phyloP scores from a whole-genome alignment of 2,113 vertebrate species.

The Xenopus borealis region DNA sequence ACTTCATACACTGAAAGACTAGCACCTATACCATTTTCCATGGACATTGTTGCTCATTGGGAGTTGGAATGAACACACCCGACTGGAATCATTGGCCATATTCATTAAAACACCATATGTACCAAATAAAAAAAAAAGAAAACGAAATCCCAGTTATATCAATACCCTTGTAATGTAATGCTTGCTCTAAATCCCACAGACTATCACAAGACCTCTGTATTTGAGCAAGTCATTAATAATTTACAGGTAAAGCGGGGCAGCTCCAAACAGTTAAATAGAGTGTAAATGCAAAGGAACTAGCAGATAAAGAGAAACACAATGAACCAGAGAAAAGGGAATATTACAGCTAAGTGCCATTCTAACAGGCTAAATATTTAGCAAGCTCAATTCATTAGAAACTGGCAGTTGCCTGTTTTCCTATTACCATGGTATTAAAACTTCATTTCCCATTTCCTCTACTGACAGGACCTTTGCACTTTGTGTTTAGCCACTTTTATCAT shows the following conservation, averaged over 20 bases:
- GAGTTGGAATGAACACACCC: too few relatives aligned
- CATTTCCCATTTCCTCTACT: conserved; percentile 10
- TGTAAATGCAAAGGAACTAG: conserved; percentile 32
- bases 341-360: conserved; percentile 35
- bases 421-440: conserved; percentile 22
- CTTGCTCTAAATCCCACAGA: conserved; percentile 14
- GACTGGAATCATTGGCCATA: background rate
- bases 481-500: background rate
- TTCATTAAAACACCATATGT: background rate
- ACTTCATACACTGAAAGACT: too few relatives aligned
- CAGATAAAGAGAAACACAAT: conserved; percentile 20
- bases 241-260: conserved; percentile 29
- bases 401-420: conserved; percentile 22
- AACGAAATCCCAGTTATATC: background rate
- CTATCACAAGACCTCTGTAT: conserved; percentile 31
- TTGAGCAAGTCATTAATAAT: conserved; percentile 34
- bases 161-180: background rate
- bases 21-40: too few relatives aligned
- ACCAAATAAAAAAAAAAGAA: background rate
- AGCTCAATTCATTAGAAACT: conserved; percentile 31
- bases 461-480: conserved; percentile 4
- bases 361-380: conserved; percentile 34
- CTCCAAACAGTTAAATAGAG: conserved; percentile 27
- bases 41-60: too few relatives aligned
- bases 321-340: conserved; percentile 18